Evolutionary conservation across 1,140 invertebrate genomes (phyloP), one percentile per base, ranked within the genome.

Genomic region (Pseudomyrmex gracilis): DNA sequence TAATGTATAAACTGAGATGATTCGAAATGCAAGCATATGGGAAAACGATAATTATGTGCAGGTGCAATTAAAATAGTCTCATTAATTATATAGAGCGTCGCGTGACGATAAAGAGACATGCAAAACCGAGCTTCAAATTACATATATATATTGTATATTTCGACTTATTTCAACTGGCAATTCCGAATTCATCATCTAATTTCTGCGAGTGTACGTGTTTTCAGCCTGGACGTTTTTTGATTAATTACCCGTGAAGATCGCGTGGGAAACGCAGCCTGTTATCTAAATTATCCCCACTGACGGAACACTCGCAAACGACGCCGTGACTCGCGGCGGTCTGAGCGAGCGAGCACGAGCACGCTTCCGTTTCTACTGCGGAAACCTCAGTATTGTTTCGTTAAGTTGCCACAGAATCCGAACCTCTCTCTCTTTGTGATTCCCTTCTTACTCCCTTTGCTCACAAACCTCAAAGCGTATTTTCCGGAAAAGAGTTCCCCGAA

Each of bases 161-260:
- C 20, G 60, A 13, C 45, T 66, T 45, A 55, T 60, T 9, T 22
- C 61, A n/a, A n/a, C 20, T 17, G 55, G 57, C 4, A 24, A 34
- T 53, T 53, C 22, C 22, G 17, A 74, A 86, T 83, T 60, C 71
- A 64, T 83, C 73, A 76, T 76, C 51, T 24, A 17, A 34, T 17
- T 71, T 55, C 24, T 24, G 24, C 51, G 22, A 34, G 70, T 34
- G 13, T 13, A 7, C 47, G 55, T 68, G 61, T 34, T 57, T 20
- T n/a, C 20, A 2, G 3, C 17, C 20, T 24, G 47, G 71, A 58
- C 53, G 76, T 87, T 88, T 85, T 87, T 87, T 76, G 86, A 88
- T 88, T 88, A 88, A 88, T 88, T 88, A 85, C 66, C 73, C 61
- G 22, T 43, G 71, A 76, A 20, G 34, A 55, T 55, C 53, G 85